Conservation (phyloP, 2,888 invertebrate genomes). For the Synanthedon formicaeformis region DNA sequence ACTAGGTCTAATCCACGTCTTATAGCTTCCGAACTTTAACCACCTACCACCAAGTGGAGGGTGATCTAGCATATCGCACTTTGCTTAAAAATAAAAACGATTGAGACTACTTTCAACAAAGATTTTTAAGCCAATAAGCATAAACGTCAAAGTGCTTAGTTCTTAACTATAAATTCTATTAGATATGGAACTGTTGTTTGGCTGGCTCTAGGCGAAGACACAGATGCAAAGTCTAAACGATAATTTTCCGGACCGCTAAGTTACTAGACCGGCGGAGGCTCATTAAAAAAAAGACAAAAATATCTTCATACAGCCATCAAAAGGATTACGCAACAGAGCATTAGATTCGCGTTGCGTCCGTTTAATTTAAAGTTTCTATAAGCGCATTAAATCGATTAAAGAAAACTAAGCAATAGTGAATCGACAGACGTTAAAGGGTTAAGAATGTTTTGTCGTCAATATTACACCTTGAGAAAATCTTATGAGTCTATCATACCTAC, state of each 20-base stretch:
- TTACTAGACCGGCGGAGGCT: neutral
- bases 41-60: too few relatives aligned
- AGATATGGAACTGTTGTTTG: neutral
- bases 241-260: neutral
- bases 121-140: too few relatives aligned
- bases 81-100: too few relatives aligned
- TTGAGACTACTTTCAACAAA: too few relatives aligned
- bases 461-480: conserved; percentile 2
- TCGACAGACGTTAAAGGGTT: conserved; percentile 6
- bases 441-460: conserved; percentile 10
- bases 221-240: conserved; percentile 1
- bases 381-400: conserved; percentile 17
- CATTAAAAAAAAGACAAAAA: conserved; percentile 3
- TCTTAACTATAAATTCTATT: too few relatives aligned
- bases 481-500: too few relatives aligned
- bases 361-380: conserved; percentile 10
- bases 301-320: conserved; percentile 12
- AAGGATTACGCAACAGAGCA: conserved; percentile 13
- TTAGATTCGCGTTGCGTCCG: conserved; percentile 9
- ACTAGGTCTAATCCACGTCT: too few relatives aligned
- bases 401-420: too few relatives aligned
- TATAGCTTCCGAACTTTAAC: too few relatives aligned
- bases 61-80: too few relatives aligned
- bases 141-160: too few relatives aligned
- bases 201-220: conserved; percentile 8